These are phyloP conservation scores for Centropyge bicolor DNA, from an alignment of 2,797 vertebrate species.

Conservation along the genomic window DNA sequence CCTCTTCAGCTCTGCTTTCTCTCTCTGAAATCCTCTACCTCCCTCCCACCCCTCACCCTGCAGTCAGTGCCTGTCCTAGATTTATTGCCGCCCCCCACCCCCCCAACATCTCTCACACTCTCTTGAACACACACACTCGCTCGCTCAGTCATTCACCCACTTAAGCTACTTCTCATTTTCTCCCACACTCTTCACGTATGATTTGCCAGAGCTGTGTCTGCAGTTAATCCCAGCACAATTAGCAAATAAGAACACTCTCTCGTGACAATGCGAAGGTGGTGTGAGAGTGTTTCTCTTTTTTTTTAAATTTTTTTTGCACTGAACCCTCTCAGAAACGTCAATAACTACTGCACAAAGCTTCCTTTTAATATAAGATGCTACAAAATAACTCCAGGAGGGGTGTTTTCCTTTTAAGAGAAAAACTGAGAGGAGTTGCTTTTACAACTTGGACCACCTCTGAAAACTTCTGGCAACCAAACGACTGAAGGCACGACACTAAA, in stretches of 20 bases:
- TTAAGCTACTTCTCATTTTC: conserved; percentile 73
- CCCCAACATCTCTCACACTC: conserved; percentile 27
- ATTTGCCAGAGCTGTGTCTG: conserved; percentile 54
- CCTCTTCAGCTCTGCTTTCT: conserved; percentile 29
- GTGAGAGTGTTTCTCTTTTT: conserved; percentile 22
- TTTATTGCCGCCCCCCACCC: conserved; percentile 68
- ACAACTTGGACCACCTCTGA: conserved; percentile 12
- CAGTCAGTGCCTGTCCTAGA: conserved; percentile 85
- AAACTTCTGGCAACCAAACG: conserved; percentile 21
- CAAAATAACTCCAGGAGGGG: neutral
- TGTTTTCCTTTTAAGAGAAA: conserved; percentile 20
- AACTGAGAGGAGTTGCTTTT: conserved; percentile 15
- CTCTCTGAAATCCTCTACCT: conserved; percentile 68
- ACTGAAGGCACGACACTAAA: conserved; percentile 25
- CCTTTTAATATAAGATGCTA: neutral
- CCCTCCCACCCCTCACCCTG: conserved; percentile 81
- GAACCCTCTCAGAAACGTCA: conserved; percentile 20
- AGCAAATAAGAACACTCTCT: conserved; percentile 53
- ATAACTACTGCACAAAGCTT: conserved; percentile 43
- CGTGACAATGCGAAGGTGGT: conserved; percentile 38
- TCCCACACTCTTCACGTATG: conserved; percentile 62
- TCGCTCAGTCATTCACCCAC: conserved; percentile 69
- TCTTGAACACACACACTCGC: conserved; percentile 40
- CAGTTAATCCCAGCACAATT: conserved; percentile 69
- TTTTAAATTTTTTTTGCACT: conserved; percentile 22